Base-by-base conservation (phyloP, 92 coral and sea anemone species). In the Anthopleura xanthogrammica region DNA sequence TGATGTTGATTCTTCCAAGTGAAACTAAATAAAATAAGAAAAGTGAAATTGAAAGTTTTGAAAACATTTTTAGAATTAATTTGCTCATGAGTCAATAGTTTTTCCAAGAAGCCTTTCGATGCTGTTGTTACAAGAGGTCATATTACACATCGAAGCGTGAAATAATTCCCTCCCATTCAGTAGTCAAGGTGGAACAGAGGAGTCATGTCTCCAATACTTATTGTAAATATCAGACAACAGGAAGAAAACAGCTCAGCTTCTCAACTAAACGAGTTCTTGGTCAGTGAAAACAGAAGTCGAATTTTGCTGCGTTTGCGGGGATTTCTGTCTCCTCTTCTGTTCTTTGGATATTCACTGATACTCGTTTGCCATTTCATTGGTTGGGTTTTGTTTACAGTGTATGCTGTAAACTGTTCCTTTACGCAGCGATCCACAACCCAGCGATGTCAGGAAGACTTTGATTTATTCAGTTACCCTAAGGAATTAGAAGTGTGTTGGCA, bases 401-500 rank as follows among this genome's bases (percentile, higher is more conserved):
- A 79, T 40, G 82, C 82, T 55, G n/a, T 43, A 16, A 8, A 20
- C 48, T 79, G 82, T 52, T 79, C 60, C 16, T 60, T 79, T 13
- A 79, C 74, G 46, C 82, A 79, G 29, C 73, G n/a, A 40, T 79
- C 82, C 1, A 79, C 82, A 4, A 79, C 82, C 22, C 82, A 79
- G 16, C 52, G 82, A 24, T 79, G 82, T 16, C 60, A 79, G 36
- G 36, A 29, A 56, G n/a, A 60, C 52, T 79, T 79, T 23, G 74
- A 60, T 3, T 3, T 39, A 16, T 79, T 79, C 55, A 79, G 55
- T 22, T 52, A 79, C 54, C 82, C 82, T 29, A 79, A 79, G 36
- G 82, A 79, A 39, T 60, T 79, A 60, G 82, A 79, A 79, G 73
- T 79, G 29, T 79, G 72, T 40, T 79, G 82, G 82, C 82, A 79